phyloP scores from a whole-genome alignment of 1,140 invertebrate genomes.

The Camponotus vicinus region DNA sequence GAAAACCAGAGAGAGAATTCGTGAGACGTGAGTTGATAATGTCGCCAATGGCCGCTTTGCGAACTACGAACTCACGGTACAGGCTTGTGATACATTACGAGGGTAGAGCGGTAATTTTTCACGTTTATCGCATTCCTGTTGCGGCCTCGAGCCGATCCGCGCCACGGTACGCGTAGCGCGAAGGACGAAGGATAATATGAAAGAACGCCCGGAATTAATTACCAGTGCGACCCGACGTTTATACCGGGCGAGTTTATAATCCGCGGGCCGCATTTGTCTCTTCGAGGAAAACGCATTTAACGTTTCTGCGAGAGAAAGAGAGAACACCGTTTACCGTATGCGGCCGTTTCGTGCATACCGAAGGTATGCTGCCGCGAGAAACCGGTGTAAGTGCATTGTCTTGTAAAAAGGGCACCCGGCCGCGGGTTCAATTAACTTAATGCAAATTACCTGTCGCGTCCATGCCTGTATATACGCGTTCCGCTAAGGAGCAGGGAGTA shows the following conservation, averaged over 20 bases:
- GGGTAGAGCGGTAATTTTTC: constrained; percentile 67
- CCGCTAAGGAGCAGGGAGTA: constrained; percentile 17
- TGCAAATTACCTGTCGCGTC: constrained; percentile 75
- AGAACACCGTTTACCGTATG: constrained; percentile 23
- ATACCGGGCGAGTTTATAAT: constrained; percentile 75
- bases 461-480: constrained; percentile 53
- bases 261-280: constrained; percentile 77
- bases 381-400: constrained; percentile 74
- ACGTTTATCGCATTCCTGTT: constrained; percentile 71
- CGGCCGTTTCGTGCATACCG: constrained; percentile 23
- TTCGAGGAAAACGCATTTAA: constrained; percentile 71
- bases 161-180: not conserved
- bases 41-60: constrained; percentile 24
- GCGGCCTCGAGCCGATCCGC: constrained; percentile 51
- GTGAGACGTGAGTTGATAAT: constrained; percentile 46
- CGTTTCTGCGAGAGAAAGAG: constrained; percentile 37
- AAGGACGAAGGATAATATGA: constrained; percentile 72
- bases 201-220: constrained; percentile 77
- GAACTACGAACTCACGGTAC: constrained; percentile 10
- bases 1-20: constrained; percentile 28
- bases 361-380: constrained; percentile 52
- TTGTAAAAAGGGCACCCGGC: constrained; percentile 70
- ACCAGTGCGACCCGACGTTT: constrained; percentile 58
- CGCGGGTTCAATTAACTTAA: constrained; percentile 75
- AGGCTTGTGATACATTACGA: constrained; percentile 13